Evolutionary conservation across 2,797 vertebrate genomes (phyloP).

Genomic region (Coccyzus lansbergi): DNA sequence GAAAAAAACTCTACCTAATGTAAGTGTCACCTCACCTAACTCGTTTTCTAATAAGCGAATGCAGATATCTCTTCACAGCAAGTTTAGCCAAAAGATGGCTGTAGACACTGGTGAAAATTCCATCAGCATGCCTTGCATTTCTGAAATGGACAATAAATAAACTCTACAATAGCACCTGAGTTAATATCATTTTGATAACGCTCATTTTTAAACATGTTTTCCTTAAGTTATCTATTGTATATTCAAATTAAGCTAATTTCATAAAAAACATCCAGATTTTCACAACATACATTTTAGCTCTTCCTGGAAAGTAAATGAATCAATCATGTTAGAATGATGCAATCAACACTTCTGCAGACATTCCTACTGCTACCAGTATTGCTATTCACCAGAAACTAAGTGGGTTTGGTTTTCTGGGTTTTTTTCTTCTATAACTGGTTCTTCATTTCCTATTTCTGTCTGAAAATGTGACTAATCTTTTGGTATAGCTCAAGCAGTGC

Average conservation of each 20-base stretch:
- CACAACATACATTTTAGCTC: background rate
- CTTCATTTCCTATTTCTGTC: background rate
- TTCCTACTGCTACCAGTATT: background rate
- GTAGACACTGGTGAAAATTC: conserved; percentile 93
- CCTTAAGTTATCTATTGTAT: background rate
- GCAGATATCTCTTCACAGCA: conserved; percentile 92
- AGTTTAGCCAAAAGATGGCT: conserved; percentile 94
- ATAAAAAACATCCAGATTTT: background rate
- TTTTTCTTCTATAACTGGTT: background rate
- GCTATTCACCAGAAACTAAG: background rate
- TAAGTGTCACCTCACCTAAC: conserved; percentile 82
- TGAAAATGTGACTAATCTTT: background rate
- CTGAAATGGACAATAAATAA: conserved; percentile 77
- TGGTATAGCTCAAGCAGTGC: background rate
- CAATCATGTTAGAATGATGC: background rate
- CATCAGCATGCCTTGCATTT: conserved; percentile 91
- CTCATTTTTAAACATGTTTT: conserved; percentile 15
- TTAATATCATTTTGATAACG: background rate
- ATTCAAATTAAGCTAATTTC: background rate
- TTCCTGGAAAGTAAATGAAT: background rate
- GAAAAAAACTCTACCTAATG: conserved; percentile 32
- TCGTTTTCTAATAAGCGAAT: conserved; percentile 92
- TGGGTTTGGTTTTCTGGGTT: no score
- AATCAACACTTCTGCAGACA: background rate
- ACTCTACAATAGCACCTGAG: conserved; percentile 44